Base-by-base conservation (phyloP, 2,113 vertebrate species). In the Xiphophorus couchianus region DNA sequence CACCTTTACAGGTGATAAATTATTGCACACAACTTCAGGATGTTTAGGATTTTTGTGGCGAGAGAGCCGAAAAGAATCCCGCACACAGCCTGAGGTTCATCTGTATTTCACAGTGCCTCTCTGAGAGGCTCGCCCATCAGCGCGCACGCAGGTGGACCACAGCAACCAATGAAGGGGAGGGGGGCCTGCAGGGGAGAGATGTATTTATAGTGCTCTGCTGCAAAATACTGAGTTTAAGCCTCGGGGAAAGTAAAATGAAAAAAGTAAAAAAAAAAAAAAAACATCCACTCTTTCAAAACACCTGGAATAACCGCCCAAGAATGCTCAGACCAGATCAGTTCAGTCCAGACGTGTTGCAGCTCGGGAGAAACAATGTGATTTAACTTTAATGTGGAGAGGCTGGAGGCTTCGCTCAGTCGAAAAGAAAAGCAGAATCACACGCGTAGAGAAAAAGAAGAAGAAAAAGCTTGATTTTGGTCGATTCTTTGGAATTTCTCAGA, bases 81-180 rank as follows among this genome's bases (percentile, higher is more conserved):
- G 63, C 71, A 69, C 69, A 63, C 54, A 54, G 60, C 77, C 72
- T 60, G 62, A 11, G 68, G 61, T 84, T 77, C 39, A 80, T 39
- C 31, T 67, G 74, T 75, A 79, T 84, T 82, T 82, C 51, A 83
- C 62, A 77, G 68, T 8, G 44, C 39, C 60, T 66, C 61, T 66
- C 5, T 77, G 84, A 88, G 54, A 48, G 29, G 37, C 66, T 83
- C 54, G 63, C 69, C 80, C 84, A 77, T 90, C 86, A 81, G 81
- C 27, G 60, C 15, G 73, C 42, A 74, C 66, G 64, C 78, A 90
- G 84, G 83, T 85, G 65, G 42, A 62, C 48, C 61, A 7, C 48
- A 29, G 48, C 66, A 74, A 86, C 77, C 81, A 76, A 79, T 19
- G 69, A 58, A 28, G 13, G 17, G 69, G 48, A 35, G 12, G 15